Percentiles rank a stretch among this genome's conserved stretches.
Evolutionary conservation across 2,888 invertebrate species (phyloP).

Genomic region (Melanotus villosus): DNA sequence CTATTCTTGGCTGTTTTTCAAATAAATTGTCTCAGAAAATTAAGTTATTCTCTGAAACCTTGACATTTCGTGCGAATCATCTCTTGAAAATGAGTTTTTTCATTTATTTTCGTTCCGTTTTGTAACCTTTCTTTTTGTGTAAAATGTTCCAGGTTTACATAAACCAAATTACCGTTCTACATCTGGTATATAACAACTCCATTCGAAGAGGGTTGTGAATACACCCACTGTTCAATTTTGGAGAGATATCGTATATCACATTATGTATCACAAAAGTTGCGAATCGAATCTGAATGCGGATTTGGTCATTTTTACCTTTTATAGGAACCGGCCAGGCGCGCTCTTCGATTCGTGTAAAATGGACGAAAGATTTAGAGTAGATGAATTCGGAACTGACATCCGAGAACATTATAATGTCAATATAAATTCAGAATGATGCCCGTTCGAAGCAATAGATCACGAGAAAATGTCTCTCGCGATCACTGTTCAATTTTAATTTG

Average conservation of each 20-base stretch:
- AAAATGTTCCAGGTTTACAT: too few relatives aligned
- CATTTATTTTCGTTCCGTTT: too few relatives aligned
- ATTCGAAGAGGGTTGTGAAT: not conserved
- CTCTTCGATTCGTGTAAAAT: slow-evolving; percentile 20
- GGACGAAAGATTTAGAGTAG: slow-evolving; percentile 29
- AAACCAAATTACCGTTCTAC: too few relatives aligned
- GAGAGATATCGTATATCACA: slow-evolving; percentile 5
- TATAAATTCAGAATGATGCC: slow-evolving; percentile 54
- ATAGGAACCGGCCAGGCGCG: not conserved
- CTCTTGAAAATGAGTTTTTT: too few relatives aligned
- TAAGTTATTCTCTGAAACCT: too few relatives aligned
- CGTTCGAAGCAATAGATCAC: slow-evolving; percentile 52
- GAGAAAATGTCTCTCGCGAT: slow-evolving; percentile 46
- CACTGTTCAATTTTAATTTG: slow-evolving; percentile 41
- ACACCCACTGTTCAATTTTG: not conserved
- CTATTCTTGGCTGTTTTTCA: too few relatives aligned
- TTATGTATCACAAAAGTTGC: not conserved
- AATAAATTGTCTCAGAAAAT: too few relatives aligned
- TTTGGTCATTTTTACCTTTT: slow-evolving; percentile 5
- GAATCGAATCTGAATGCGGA: slow-evolving; percentile 9
- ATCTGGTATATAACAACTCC: too few relatives aligned
- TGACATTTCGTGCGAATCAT: too few relatives aligned
- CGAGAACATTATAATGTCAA: slow-evolving; percentile 54
- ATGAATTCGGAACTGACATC: slow-evolving; percentile 47
- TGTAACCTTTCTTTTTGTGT: too few relatives aligned